Evolutionary conservation across 1,140 invertebrate species (phyloP).

Genomic region (Epicauta chinensis): DNA sequence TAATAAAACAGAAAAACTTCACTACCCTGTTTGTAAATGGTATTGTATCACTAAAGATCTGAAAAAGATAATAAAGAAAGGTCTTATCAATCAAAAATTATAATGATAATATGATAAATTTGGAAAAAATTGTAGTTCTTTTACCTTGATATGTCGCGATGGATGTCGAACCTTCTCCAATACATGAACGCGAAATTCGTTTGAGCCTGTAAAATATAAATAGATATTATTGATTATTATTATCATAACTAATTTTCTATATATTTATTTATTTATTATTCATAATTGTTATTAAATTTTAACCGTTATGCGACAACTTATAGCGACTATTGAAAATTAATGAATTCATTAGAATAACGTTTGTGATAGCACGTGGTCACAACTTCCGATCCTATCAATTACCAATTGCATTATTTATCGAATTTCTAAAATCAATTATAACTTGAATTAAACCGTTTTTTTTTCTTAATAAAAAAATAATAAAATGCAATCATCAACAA

Average conservation of each 20-base stretch:
- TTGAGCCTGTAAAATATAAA: slow-evolving; percentile 43
- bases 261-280: too few relatives aligned
- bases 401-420: too few relatives aligned
- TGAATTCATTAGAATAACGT: slow-evolving; percentile 7
- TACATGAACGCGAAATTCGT: slow-evolving; percentile 50
- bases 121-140: not conserved
- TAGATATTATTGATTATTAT: slow-evolving; percentile 8
- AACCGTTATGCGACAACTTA: slow-evolving; percentile 4
- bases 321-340: slow-evolving; percentile 7
- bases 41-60: slow-evolving; percentile 24
- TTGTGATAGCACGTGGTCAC: too few relatives aligned
- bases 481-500: too few relatives aligned
- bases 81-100: not conserved
- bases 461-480: too few relatives aligned
- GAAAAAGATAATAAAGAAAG: slow-evolving; percentile 3
- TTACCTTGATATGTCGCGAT: slow-evolving; percentile 60
- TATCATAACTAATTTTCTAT: too few relatives aligned
- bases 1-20: not conserved
- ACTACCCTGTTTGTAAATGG: slow-evolving; percentile 10
- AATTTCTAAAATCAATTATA: too few relatives aligned
- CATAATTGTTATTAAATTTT: too few relatives aligned
- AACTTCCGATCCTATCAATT: too few relatives aligned
- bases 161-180: slow-evolving; percentile 58
- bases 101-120: not conserved
- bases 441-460: too few relatives aligned